Evolutionary conservation across 2,113 vertebrate species (phyloP).

Genomic region (Leucopsar rothschildi): DNA sequence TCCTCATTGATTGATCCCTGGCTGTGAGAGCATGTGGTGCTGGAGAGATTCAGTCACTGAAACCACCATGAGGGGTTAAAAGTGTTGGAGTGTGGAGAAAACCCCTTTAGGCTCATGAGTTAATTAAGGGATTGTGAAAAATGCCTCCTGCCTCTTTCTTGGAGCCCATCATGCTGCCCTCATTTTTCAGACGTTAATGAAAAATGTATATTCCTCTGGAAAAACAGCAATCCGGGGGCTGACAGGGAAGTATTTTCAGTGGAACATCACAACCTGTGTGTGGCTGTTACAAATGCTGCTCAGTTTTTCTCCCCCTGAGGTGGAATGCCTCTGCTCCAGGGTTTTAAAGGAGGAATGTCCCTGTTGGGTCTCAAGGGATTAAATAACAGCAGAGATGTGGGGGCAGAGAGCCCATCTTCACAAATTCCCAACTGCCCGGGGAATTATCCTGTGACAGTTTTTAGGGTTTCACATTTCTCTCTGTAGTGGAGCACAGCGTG

Average conservation of each 20-base stretch:
- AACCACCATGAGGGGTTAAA: accelerated
- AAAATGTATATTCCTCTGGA: background rate
- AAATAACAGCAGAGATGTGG: background rate
- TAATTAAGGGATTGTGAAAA: background rate
- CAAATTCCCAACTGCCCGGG: accelerated
- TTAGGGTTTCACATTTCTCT: accelerated
- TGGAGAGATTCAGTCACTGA: background rate
- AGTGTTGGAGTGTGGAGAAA: background rate
- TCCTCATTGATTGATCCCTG: background rate
- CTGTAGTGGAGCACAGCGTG: accelerated
- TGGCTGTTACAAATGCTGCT: background rate
- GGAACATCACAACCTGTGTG: background rate
- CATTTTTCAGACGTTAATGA: background rate
- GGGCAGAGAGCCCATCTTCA: background rate
- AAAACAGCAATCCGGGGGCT: background rate
- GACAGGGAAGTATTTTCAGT: background rate
- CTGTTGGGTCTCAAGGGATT: background rate
- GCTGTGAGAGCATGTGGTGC: accelerated
- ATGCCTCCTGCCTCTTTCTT: background rate
- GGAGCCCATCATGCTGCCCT: background rate
- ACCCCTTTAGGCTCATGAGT: background rate
- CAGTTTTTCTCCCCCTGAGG: background rate
- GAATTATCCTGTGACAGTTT: too few species aligned
- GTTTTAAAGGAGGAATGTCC: accelerated
- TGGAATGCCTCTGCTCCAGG: background rate